These are phyloP conservation scores for Chrysina gloriosa DNA, from an alignment of 2,888 invertebrate genomes.

Conservation along the genomic window DNA sequence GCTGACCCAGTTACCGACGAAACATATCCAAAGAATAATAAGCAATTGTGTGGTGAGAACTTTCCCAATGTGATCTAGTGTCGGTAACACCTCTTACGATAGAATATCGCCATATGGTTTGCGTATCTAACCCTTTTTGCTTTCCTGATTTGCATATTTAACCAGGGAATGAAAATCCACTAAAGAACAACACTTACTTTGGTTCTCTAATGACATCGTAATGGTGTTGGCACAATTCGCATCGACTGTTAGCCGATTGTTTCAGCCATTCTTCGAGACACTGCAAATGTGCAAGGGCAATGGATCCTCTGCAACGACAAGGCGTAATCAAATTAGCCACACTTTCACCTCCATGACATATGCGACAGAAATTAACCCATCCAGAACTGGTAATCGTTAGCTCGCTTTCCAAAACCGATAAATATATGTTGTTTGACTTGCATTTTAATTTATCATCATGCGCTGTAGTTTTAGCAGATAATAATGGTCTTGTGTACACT, in stretches of 20 bases:
- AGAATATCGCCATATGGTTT: too few relatives aligned
- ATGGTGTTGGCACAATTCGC: constrained; percentile 70
- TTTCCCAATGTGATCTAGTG: too few relatives aligned
- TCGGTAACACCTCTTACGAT: too few relatives aligned
- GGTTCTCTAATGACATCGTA: constrained; percentile 66
- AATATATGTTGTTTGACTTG: constrained; percentile 55
- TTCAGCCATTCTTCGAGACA: constrained; percentile 71
- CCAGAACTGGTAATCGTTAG: constrained; percentile 47
- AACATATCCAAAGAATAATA: too few relatives aligned
- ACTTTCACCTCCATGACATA: constrained; percentile 64
- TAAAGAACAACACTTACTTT: constrained; percentile 52
- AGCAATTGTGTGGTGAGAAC: too few relatives aligned
- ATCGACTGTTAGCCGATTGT: constrained; percentile 67
- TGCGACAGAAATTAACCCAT: constrained; percentile 59
- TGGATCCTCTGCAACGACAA: constrained; percentile 68
- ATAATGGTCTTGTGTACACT: constrained; percentile 56
- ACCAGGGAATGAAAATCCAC: too few relatives aligned
- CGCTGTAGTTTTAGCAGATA: constrained; percentile 57
- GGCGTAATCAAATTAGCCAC: constrained; percentile 66
- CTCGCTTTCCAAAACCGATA: constrained; percentile 55
- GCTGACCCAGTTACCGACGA: too few relatives aligned
- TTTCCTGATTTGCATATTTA: too few relatives aligned
- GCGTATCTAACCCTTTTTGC: too few relatives aligned
- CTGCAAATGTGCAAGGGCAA: constrained; percentile 69
- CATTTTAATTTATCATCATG: constrained; percentile 57